phyloP scores from a whole-genome alignment of 2,888 invertebrate genomes.

The Ophion obscuratus region DNA sequence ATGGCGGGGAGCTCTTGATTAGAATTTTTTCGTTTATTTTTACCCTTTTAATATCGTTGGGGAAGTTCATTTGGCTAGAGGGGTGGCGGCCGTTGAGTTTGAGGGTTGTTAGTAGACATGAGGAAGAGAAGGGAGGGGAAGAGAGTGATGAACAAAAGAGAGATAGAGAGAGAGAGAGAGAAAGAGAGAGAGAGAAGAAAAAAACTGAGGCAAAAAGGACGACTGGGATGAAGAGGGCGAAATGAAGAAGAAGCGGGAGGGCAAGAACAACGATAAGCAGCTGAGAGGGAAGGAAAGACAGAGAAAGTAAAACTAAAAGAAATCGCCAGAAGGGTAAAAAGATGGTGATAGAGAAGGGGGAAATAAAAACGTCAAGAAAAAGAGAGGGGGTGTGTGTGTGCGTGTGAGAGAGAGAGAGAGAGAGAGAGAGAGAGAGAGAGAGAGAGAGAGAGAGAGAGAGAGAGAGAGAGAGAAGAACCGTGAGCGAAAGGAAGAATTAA shows the following conservation, averaged over 20 bases:
- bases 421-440: too few relatives aligned
- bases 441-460: too few relatives aligned
- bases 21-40: conserved; percentile 20
- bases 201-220: neutral
- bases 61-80: conserved; percentile 7
- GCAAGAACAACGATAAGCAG: neutral
- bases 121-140: neutral
- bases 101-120: neutral
- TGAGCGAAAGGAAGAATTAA: too few relatives aligned
- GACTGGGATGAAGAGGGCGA: neutral
- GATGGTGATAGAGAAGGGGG: neutral
- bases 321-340: neutral
- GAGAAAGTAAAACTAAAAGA: neutral
- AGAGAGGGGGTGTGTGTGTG: too few relatives aligned
- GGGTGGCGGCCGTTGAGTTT: neutral
- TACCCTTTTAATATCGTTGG: conserved; percentile 17
- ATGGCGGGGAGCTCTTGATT: conserved; percentile 21
- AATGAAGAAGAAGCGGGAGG: neutral
- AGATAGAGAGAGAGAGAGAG: neutral
- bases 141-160: neutral
- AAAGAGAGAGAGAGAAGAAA: neutral
- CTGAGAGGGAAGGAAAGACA: neutral
- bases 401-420: too few relatives aligned
- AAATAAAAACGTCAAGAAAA: too few relatives aligned
- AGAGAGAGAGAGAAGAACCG: too few relatives aligned